Base-by-base conservation (phyloP, 2,113 vertebrate species). In the Phrynocephalus versicolor region DNA sequence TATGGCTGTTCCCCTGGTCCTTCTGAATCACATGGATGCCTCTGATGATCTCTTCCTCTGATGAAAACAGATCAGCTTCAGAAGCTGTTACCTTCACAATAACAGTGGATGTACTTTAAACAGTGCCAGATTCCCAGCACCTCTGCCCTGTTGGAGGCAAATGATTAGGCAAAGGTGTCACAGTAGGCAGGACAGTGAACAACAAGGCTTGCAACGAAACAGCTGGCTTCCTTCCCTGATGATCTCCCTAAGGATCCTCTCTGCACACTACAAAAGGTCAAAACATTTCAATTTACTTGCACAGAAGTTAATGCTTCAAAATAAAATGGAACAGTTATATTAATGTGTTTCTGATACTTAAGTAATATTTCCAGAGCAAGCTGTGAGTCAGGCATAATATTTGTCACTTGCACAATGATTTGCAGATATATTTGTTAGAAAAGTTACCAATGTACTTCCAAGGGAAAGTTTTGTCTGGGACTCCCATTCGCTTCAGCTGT, bases 281-380 rank as follows among this genome's bases (percentile, higher is more conserved):
- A n/a, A 21, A 60, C 55, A 41, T 41, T 55, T 83, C 35, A 83
- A n/a, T 83, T 58, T 72, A 21, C 35, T 41, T 73, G 70, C 57
- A 73, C 57, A 83, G 70, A 62, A 35, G 39, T 73, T 62, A 62
- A 83, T 73, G 25, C 39, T 69, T 81, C 81, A 83, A 73, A 60
- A 35, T 60, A 62, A 62, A 83, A 72, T 13, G 57, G 81, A 83
- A 41, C 70, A 9, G 5, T 39, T 62, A 14, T 83, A 41, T 60
- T 41, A 55, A 41, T 27, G 81, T n/a, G 35, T 12, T 73, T 73
- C 70, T 69, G 79, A 83, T 73, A 72, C 37, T 51, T n/a, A 65
- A 30, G 12, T 83, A 73, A 41, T 62, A 14, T 9, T 41, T n/a
- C 73, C 35, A 23, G 55, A 60, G 69, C 14, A 39, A 33, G 23